phyloP scores from a whole-genome alignment of 2,113 vertebrate species.

The Bubo blakistoni region DNA sequence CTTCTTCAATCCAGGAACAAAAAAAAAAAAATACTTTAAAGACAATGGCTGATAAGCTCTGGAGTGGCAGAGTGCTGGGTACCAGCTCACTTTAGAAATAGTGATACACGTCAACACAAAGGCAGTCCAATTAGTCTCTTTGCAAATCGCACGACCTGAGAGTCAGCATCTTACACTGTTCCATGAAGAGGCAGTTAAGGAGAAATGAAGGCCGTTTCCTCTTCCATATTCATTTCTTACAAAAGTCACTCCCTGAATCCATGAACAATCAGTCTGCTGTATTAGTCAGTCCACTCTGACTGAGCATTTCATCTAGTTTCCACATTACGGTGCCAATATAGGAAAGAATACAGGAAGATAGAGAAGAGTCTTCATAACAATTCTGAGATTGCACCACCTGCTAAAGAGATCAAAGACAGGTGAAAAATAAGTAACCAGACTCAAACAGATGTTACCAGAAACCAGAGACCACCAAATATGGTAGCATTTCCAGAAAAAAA shows the following conservation, averaged over 20 bases:
- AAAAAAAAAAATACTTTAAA: background rate
- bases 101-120: background rate
- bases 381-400: constrained; percentile 82
- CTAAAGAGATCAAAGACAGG: constrained; percentile 65
- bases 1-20: constrained; percentile 37
- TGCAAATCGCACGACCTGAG: constrained; percentile 60
- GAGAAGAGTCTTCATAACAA: constrained; percentile 71
- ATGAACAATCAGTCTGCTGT: constrained; percentile 28
- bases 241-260: constrained; percentile 64
- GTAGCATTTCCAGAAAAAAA: background rate
- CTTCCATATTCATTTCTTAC: constrained; percentile 57
- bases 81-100: background rate
- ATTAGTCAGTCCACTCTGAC: constrained; percentile 63
- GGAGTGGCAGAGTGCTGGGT: background rate
- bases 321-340: constrained; percentile 9
- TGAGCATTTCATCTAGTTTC: constrained; percentile 36
- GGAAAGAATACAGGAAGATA: constrained; percentile 33
- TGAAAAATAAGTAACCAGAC: constrained; percentile 4
- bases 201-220: constrained; percentile 18
- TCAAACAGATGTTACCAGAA: background rate
- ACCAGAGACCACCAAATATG: background rate
- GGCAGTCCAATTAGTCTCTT: constrained; percentile 1
- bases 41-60: background rate
- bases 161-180: constrained; percentile 42
- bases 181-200: background rate